A percentile compares a stretch with the other conserved stretches of the same genome.
phyloP scores from a whole-genome alignment of 2,113 vertebrate genomes.

The Corydoras sp. region DNA sequence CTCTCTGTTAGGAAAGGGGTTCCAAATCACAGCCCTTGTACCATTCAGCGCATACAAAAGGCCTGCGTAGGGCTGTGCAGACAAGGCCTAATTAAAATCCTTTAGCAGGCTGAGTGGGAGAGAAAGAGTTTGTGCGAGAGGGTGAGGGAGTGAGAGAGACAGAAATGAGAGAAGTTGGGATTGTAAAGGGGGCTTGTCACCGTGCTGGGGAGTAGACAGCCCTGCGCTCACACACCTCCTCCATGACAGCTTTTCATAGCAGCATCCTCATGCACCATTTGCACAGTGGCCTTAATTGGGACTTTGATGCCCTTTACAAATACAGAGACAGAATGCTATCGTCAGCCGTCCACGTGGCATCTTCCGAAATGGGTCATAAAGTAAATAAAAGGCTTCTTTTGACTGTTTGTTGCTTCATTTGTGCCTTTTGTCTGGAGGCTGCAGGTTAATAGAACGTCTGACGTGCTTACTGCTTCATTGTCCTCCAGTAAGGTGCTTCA shows the following conservation, averaged over 20 bases:
- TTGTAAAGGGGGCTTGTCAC: slow-evolving; percentile 60
- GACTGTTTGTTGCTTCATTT: slow-evolving; percentile 43
- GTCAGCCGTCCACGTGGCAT: slow-evolving; percentile 48
- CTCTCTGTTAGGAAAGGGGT: slow-evolving; percentile 60
- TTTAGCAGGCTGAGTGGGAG: slow-evolving; percentile 69
- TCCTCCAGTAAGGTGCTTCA: slow-evolving; percentile 14
- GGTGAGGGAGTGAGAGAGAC: slow-evolving; percentile 56
- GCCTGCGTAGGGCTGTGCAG: slow-evolving; percentile 66
- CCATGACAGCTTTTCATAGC: slow-evolving; percentile 79
- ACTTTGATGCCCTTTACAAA: slow-evolving; percentile 91
- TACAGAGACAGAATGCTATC: slow-evolving; percentile 61
- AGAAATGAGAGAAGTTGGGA: slow-evolving; percentile 56
- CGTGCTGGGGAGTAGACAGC: slow-evolving; percentile 55
- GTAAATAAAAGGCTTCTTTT: background rate
- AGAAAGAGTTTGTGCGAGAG: slow-evolving; percentile 56
- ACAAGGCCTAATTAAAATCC: slow-evolving; percentile 82
- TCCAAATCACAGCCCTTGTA: slow-evolving; percentile 69
- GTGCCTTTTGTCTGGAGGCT: slow-evolving; percentile 41
- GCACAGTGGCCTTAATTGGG: slow-evolving; percentile 89
- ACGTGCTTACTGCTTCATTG: slow-evolving; percentile 31
- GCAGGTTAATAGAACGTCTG: slow-evolving; percentile 31
- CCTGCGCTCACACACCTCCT: slow-evolving; percentile 44
- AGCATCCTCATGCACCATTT: slow-evolving; percentile 78
- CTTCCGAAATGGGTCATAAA: slow-evolving; percentile 38
- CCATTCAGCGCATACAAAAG: slow-evolving; percentile 73